Percentiles rank a stretch among this genome's conserved stretches.
These are phyloP conservation scores for Enteromius treurensis DNA, from an alignment of 2,797 vertebrate species.

Conservation along the genomic window DNA sequence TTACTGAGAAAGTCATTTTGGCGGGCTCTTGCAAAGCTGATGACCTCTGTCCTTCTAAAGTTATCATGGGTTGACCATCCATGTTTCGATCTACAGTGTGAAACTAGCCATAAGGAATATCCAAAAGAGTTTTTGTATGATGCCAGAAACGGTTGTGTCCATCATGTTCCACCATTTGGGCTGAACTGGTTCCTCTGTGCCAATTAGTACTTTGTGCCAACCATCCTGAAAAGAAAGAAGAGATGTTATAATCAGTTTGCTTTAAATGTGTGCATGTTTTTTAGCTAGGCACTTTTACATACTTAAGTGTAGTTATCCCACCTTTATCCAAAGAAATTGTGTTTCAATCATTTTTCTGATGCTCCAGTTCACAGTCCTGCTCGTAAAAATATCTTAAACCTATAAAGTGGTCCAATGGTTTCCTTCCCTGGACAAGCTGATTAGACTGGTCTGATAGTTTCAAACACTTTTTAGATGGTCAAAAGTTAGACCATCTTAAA, in stretches of 20 bases:
- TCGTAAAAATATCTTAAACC: background rate
- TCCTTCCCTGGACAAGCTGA: background rate
- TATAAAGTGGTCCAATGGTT: background rate
- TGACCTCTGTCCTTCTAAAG: slow-evolving; percentile 65
- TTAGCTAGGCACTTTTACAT: background rate
- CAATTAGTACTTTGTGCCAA: slow-evolving; percentile 40
- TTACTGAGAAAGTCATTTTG: slow-evolving; percentile 56
- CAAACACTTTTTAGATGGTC: background rate
- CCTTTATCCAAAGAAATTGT: background rate
- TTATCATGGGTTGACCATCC: slow-evolving; percentile 71
- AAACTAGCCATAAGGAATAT: slow-evolving; percentile 72
- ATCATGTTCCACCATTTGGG: slow-evolving; percentile 61
- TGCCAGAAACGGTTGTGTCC: slow-evolving; percentile 66
- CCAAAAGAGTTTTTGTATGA: slow-evolving; percentile 69
- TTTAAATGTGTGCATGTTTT: slow-evolving; percentile 1
- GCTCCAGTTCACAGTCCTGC: background rate
- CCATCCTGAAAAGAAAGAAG: slow-evolving; percentile 47
- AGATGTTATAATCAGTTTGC: slow-evolving; percentile 3
- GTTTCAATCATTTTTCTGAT: background rate
- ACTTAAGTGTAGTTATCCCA: background rate
- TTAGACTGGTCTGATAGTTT: background rate
- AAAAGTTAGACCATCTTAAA: background rate
- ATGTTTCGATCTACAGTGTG: slow-evolving; percentile 74
- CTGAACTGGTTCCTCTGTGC: background rate
- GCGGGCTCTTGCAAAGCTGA: slow-evolving; percentile 60